Percentiles rank a stretch among this genome's conserved stretches.
Conservation (phyloP, 1,140 invertebrate species). For the Drosophila sp. region DNA sequence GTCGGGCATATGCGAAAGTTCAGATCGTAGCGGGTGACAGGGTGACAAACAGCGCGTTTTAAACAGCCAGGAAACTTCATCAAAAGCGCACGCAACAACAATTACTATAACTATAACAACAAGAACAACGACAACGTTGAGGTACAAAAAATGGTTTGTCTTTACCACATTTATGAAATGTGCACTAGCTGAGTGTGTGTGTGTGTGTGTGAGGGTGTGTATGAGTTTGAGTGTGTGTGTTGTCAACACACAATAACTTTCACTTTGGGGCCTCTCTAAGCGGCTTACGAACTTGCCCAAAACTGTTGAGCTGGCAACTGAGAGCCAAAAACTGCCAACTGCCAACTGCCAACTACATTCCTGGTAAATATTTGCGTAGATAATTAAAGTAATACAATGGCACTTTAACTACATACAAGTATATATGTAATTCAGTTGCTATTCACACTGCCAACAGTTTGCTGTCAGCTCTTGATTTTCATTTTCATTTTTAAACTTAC, state of each 20-base stretch:
- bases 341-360: slow-evolving; percentile 62
- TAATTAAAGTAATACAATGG: slow-evolving; percentile 70
- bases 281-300: slow-evolving; percentile 76
- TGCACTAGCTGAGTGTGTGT: slow-evolving; percentile 49
- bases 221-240: no score
- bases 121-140: slow-evolving; percentile 40
- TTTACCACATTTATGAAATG: slow-evolving; percentile 76
- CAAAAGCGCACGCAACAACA: slow-evolving; percentile 64
- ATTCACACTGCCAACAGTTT: slow-evolving; percentile 32
- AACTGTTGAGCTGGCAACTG: slow-evolving; percentile 71
- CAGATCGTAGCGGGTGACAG: slow-evolving; percentile 40
- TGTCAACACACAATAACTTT: slow-evolving; percentile 71
- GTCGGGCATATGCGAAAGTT: slow-evolving; percentile 45
- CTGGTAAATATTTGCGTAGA: slow-evolving; percentile 76
- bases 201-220: slow-evolving; percentile 25
- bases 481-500: slow-evolving; percentile 35
- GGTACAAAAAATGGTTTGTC: slow-evolving; percentile 74
- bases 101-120: background rate
- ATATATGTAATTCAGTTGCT: slow-evolving; percentile 14
- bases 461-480: slow-evolving; percentile 44
- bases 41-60: slow-evolving; percentile 33
- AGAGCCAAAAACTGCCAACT: slow-evolving; percentile 50
- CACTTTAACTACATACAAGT: slow-evolving; percentile 2
- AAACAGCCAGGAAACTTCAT: slow-evolving; percentile 65
- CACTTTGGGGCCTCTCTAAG: slow-evolving; percentile 65